phyloP scores from a whole-genome alignment of 2,113 vertebrate genomes.

The Paramormyrops kingsleyae region DNA sequence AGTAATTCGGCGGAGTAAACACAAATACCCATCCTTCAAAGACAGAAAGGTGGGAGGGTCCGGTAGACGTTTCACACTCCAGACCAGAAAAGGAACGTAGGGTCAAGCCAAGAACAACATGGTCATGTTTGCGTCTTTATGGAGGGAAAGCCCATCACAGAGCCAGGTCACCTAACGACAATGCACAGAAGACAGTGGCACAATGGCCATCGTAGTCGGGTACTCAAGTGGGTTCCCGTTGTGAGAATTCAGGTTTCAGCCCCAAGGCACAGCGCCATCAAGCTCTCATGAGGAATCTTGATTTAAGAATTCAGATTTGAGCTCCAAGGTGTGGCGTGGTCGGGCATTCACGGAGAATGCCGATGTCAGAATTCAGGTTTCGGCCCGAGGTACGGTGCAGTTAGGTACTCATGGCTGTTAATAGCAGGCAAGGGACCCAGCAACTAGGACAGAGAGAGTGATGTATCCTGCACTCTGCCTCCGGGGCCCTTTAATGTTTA shows the following conservation, averaged over 20 bases:
- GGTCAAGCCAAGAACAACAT: neutral
- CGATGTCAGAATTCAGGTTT: neutral
- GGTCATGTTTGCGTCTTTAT: neutral
- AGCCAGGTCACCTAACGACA: neutral
- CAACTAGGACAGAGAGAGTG: neutral
- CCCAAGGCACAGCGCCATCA: neutral
- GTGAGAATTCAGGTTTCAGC: neutral
- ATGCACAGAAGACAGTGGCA: neutral
- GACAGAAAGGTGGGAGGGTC: neutral
- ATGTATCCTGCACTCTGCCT: neutral
- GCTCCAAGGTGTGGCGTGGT: neutral
- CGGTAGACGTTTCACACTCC: neutral
- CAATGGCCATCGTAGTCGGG: neutral
- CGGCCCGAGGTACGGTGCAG: neutral
- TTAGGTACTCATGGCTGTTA: neutral
- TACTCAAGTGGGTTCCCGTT: neutral
- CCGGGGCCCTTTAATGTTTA: neutral
- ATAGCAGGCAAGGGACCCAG: neutral
- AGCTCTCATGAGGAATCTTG: neutral
- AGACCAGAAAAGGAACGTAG: neutral
- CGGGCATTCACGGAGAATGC: neutral
- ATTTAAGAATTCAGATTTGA: no score
- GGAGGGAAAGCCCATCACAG: neutral
- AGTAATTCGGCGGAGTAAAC: neutral
- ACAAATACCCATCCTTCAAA: neutral